Percentiles rank a stretch among this genome's conserved stretches.
These are phyloP conservation scores for Leiothrix lutea DNA, from an alignment of 2,113 vertebrate species.

Conservation along the genomic window DNA sequence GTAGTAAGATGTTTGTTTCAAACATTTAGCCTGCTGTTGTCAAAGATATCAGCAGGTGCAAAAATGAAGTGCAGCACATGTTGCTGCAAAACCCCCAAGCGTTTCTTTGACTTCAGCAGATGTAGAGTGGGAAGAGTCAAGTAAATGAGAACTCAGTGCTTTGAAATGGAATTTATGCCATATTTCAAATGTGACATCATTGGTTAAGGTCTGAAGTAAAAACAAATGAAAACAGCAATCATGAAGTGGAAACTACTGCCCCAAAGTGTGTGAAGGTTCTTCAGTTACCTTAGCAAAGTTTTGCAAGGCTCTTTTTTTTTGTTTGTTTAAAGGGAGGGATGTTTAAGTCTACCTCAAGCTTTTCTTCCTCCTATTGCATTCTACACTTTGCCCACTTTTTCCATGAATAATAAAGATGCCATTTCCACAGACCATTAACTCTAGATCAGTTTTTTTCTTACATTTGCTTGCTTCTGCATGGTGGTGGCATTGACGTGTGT, in stretches of 20 bases:
- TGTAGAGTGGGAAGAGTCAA: conserved; percentile 62
- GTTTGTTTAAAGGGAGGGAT: neutral
- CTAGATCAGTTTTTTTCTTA: neutral
- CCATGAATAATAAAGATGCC: neutral
- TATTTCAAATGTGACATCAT: conserved; percentile 28
- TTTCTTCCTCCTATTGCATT: neutral
- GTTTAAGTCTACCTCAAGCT: neutral
- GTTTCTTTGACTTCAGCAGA: conserved; percentile 24
- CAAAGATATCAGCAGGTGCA: conserved; percentile 31
- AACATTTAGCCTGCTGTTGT: neutral
- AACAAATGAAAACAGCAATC: conserved; percentile 25
- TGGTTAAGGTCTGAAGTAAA: conserved; percentile 16
- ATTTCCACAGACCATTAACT: neutral
- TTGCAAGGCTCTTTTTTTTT: neutral
- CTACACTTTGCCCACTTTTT: neutral
- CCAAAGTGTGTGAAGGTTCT: neutral
- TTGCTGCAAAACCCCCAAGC: neutral
- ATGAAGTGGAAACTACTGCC: neutral
- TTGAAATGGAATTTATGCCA: conserved; percentile 42
- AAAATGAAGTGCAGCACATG: conserved; percentile 18
- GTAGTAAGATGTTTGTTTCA: conserved; percentile 3
- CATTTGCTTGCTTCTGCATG: neutral
- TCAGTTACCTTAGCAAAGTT: neutral
- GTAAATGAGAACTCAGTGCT: conserved; percentile 12
- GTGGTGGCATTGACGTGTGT: neutral